phyloP scores from a whole-genome alignment of 2,888 invertebrate genomes.

The Spodoptera picta region DNA sequence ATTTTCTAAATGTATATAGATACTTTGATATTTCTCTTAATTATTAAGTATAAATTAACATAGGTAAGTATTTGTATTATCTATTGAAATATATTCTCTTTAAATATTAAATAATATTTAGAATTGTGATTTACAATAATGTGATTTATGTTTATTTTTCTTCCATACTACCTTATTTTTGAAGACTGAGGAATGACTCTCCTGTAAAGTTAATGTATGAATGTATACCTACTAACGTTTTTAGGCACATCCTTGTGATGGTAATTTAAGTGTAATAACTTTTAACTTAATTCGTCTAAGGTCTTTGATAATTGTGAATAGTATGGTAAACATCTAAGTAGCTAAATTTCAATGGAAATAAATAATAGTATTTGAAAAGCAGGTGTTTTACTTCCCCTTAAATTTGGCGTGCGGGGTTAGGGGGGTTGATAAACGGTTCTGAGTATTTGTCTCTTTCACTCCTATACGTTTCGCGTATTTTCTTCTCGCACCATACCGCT shows the following conservation, averaged over 20 bases:
- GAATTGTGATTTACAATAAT: slow-evolving; percentile 7
- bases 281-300: slow-evolving; percentile 32
- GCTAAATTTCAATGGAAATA: slow-evolving; percentile 53
- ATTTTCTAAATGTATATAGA: neutral
- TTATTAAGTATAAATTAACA: neutral
- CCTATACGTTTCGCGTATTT: slow-evolving; percentile 50
- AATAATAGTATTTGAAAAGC: slow-evolving; percentile 58
- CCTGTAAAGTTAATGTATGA: slow-evolving; percentile 4
- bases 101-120: neutral
- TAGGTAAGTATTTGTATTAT: slow-evolving; percentile 1
- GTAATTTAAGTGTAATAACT: slow-evolving; percentile 29
- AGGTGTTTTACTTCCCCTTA: slow-evolving; percentile 75
- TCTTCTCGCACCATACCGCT: slow-evolving; percentile 56
- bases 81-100: slow-evolving; percentile 1
- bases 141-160: slow-evolving; percentile 13
- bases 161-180: slow-evolving; percentile 26
- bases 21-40: slow-evolving; percentile 5
- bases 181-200: slow-evolving; percentile 49
- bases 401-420: slow-evolving; percentile 68
- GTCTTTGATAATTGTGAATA: slow-evolving; percentile 43
- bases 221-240: slow-evolving; percentile 26
- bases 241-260: slow-evolving; percentile 23
- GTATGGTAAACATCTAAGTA: slow-evolving; percentile 44
- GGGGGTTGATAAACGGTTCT: slow-evolving; percentile 73
- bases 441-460: slow-evolving; percentile 59